Conservation (phyloP, 2,113 vertebrate genomes). For the Hippocampus abdominalis region DNA sequence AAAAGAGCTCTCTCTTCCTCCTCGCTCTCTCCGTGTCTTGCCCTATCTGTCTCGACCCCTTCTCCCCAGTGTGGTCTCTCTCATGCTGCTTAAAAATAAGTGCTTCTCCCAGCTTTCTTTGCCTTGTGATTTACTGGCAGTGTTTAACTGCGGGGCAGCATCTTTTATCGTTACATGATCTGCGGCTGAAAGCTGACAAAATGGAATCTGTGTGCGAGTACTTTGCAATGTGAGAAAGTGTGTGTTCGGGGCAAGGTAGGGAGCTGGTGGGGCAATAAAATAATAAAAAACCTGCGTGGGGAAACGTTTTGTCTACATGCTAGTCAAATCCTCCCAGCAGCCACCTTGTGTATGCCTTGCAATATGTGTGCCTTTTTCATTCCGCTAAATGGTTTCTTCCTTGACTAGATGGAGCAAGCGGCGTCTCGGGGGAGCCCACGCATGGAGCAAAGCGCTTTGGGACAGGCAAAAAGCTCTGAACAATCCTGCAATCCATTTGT, state of each 20-base stretch:
- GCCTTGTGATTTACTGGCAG: conserved; percentile 72
- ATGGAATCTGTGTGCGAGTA: conserved; percentile 66
- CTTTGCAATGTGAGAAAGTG: conserved; percentile 54
- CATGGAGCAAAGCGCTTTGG: conserved; percentile 53
- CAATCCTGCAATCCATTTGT: conserved; percentile 62
- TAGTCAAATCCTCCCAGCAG: conserved; percentile 58
- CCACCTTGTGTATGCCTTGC: conserved; percentile 29
- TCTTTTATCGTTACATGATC: conserved; percentile 77
- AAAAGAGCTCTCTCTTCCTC: conserved; percentile 65
- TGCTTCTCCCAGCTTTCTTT: conserved; percentile 70
- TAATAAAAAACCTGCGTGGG: conserved; percentile 47
- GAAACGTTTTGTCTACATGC: conserved; percentile 64
- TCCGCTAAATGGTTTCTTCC: conserved; percentile 69
- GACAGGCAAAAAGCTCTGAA: conserved; percentile 53
- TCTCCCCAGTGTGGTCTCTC: conserved; percentile 57
- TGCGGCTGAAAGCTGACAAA: conserved; percentile 75
- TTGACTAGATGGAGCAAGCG: conserved; percentile 68
- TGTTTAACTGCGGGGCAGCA: conserved; percentile 71
- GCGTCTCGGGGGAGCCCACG: conserved; percentile 60
- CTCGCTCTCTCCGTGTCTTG: conserved; percentile 44
- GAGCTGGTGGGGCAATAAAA: conserved; percentile 39
- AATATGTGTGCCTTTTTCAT: conserved; percentile 57
- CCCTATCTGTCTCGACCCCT: conserved; percentile 52
- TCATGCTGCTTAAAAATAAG: conserved; percentile 71
- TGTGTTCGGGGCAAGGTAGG: conserved; percentile 41